Conservation (phyloP, 2,888 invertebrate species). For the Protonemura montana region DNA sequence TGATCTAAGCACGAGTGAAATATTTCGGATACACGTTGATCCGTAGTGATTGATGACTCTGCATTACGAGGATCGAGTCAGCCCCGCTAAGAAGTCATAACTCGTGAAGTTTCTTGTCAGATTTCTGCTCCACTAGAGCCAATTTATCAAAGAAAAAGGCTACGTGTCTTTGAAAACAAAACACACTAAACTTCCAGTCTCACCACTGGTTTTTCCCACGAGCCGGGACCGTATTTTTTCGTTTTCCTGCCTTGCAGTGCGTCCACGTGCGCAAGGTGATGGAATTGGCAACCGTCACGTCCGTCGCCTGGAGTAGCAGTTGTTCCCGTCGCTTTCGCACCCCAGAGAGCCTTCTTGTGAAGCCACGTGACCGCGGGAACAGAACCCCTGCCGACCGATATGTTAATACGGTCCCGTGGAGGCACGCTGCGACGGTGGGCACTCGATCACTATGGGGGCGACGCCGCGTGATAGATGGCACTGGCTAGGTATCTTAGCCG, state of each 20-base stretch:
- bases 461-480: not conserved
- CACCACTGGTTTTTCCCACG: not conserved
- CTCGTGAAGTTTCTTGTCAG: conserved; percentile 4
- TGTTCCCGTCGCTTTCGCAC: not conserved
- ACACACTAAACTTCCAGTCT: not conserved
- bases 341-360: not conserved
- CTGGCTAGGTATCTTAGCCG: not conserved
- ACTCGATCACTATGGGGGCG: not conserved
- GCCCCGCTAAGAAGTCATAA: conserved; percentile 3
- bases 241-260: not conserved
- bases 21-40: conserved; percentile 12
- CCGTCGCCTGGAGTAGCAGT: not conserved
- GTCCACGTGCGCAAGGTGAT: not conserved
- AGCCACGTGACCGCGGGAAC: not conserved
- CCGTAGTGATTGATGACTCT: conserved; percentile 3
- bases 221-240: not conserved
- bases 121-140: conserved; percentile 7
- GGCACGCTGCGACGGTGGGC: not conserved
- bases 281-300: not conserved
- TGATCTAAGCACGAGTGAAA: not conserved
- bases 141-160: not conserved
- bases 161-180: not conserved
- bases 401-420: conserved; percentile 9
- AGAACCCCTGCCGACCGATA: not conserved
- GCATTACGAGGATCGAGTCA: not conserved